Conservation (phyloP, 1,140 invertebrate species). For the Drosophila ohnishii region DNA sequence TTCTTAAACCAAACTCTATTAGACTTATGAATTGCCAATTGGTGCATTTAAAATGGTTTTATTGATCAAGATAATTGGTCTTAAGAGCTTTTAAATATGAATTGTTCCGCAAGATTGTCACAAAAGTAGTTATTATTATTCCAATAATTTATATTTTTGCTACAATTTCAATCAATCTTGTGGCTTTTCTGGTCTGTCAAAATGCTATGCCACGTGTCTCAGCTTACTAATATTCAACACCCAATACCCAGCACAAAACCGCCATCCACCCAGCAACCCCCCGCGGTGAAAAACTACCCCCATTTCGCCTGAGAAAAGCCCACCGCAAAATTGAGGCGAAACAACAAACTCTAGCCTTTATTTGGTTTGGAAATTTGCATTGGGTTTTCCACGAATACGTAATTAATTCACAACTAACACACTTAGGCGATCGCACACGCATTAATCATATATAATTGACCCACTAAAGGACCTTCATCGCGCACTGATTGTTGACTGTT, state of each 20-base stretch:
- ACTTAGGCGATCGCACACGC: background rate
- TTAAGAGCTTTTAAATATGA: background rate
- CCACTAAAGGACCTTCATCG: constrained; percentile 45
- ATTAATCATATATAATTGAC: constrained; percentile 31
- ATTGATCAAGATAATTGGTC: background rate
- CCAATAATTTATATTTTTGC: background rate
- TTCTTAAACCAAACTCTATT: too few species aligned
- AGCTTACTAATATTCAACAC: constrained; percentile 6
- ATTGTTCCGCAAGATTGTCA: background rate
- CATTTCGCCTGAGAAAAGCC: constrained; percentile 11
- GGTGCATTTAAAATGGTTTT: background rate
- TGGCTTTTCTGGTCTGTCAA: constrained; percentile 15
- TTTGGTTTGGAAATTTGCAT: constrained; percentile 15
- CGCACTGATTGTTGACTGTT: constrained; percentile 33
- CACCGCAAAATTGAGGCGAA: constrained; percentile 20
- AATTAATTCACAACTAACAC: constrained; percentile 37
- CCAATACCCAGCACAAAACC: background rate
- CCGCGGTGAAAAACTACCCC: constrained; percentile 9
- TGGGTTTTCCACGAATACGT: constrained; percentile 22
- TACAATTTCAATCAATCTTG: constrained; percentile 12
- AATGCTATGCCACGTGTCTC: constrained; percentile 29
- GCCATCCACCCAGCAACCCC: background rate
- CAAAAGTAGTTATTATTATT: background rate
- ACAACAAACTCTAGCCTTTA: background rate
- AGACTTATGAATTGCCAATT: too few species aligned